phyloP scores from a whole-genome alignment of 2,888 invertebrate species.

The Tyria jacobaeae region DNA sequence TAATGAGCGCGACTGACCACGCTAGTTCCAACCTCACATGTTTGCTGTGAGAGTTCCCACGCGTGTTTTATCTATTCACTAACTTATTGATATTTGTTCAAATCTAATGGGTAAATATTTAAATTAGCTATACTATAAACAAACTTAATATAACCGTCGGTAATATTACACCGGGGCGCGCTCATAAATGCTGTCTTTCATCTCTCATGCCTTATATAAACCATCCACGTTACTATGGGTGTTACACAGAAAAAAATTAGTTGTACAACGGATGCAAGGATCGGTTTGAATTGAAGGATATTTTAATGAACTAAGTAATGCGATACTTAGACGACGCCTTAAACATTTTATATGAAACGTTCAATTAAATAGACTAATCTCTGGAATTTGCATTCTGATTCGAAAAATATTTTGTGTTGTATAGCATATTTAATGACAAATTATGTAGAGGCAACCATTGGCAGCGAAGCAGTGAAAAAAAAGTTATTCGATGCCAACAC shows the following conservation, averaged over 20 bases:
- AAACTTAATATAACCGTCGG: constrained; percentile 61
- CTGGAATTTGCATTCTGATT: too few species aligned
- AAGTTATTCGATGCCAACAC: too few species aligned
- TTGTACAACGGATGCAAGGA: constrained; percentile 65
- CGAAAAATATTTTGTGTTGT: too few species aligned
- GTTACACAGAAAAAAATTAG: constrained; percentile 52
- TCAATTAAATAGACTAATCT: too few species aligned
- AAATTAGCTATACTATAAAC: constrained; percentile 71
- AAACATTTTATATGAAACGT: constrained; percentile 34
- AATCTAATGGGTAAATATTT: constrained; percentile 69
- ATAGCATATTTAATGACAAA: too few species aligned
- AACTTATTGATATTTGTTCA: constrained; percentile 52
- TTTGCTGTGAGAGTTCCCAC: constrained; percentile 56
- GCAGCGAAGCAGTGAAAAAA: too few species aligned
- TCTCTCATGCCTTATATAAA: constrained; percentile 72
- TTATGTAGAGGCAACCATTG: too few species aligned
- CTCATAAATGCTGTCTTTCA: constrained; percentile 80
- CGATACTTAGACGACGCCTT: constrained; percentile 56
- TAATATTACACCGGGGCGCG: constrained; percentile 73
- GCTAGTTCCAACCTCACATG: constrained; percentile 39
- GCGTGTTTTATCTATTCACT: constrained; percentile 48
- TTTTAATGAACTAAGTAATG: constrained; percentile 75
- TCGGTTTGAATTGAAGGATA: constrained; percentile 61
- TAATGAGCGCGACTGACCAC: constrained; percentile 26
- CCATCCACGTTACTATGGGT: constrained; percentile 53